Percentiles rank a stretch among this genome's conserved stretches.
Evolutionary conservation across 2,113 vertebrate species (phyloP).

Genomic region (Cavia aperea): DNA sequence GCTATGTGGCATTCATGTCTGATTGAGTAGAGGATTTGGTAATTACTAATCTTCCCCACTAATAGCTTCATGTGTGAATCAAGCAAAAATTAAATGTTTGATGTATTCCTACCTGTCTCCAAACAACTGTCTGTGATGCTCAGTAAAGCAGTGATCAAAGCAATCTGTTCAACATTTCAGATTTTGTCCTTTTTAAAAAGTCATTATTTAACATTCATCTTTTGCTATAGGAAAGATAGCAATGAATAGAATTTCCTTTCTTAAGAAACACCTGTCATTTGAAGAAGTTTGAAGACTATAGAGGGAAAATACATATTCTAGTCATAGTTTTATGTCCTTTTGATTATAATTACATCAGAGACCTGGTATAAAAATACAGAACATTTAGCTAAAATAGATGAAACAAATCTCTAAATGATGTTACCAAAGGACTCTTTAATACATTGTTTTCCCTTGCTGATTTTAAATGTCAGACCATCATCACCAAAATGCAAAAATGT

Average conservation of each 20-base stretch:
- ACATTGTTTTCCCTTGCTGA: neutral
- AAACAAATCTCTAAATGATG: conserved; percentile 26
- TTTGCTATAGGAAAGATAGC: conserved; percentile 46
- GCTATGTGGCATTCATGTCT: conserved; percentile 44
- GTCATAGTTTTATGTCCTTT: conserved; percentile 50
- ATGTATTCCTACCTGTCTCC: conserved; percentile 53
- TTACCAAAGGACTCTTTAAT: neutral
- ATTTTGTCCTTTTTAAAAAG: conserved; percentile 51
- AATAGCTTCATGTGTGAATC: conserved; percentile 52
- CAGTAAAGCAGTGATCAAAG: conserved; percentile 55
- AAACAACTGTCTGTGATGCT: conserved; percentile 47
- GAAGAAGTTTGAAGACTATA: conserved; percentile 38
- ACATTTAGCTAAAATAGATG: conserved; percentile 40
- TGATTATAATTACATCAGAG: conserved; percentile 56
- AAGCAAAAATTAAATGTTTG: conserved; percentile 60
- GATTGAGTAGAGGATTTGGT: conserved; percentile 47
- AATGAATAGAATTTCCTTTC: conserved; percentile 53
- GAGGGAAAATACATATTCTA: conserved; percentile 52
- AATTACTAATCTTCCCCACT: conserved; percentile 52
- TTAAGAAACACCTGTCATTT: conserved; percentile 63
- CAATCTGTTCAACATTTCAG: conserved; percentile 33
- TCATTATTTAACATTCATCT: conserved; percentile 55
- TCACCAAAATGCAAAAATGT: conserved; percentile 28
- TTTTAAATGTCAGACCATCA: conserved; percentile 39
- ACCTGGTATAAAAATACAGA: conserved; percentile 56